Evolutionary conservation across 2,888 invertebrate genomes (phyloP), one percentile per base, ranked within the genome.

Genomic region (Drosophila quinaria): DNA sequence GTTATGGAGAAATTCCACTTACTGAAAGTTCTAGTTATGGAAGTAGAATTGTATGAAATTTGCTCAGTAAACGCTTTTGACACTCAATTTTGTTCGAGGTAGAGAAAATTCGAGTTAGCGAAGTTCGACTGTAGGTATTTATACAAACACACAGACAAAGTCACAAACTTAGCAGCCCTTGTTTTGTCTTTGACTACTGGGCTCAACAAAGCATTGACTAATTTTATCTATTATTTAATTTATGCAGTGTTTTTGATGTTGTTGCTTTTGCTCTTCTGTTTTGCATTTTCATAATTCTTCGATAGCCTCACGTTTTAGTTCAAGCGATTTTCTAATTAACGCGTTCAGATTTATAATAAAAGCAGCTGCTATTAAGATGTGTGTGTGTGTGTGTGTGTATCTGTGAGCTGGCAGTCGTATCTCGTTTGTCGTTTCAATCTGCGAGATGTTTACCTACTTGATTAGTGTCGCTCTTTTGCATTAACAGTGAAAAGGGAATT

Each of bases 321-420:
- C 54, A 70, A 72, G 61, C 71, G 50, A 33, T 80, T 70, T 79
- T 81, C 79, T 87, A 82, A 82, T 82, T 87, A 82, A 82, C 82
- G 87, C 81, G 87, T 58, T 82, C 87, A 51, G 49, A 59, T 59
- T 70, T 49, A 51, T 50, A 31, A 17, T 11, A 51, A 41, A 63
- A 41, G 4, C 50, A 39, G 33, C 58, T 63, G 44, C 42, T 42
- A 13, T 15, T 61, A 25, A 25, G 58, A n/a, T 60, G 50, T 78
- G 55, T 72, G 51, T 61, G 56, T 78, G 51, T 72, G 51, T 61
- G 56, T 62, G 55, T 68, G 59, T 62, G 51, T 70, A 41, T 58
- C 31, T 75, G 59, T 78, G 58, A 60, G 35, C 72, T 25, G 66
- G 47, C 65, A 61, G 52, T 67, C 78, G 33, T 56, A 56, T 42